Conservation (phyloP, 2,113 vertebrate genomes). For the Cyphomyrus discorhynchus region DNA sequence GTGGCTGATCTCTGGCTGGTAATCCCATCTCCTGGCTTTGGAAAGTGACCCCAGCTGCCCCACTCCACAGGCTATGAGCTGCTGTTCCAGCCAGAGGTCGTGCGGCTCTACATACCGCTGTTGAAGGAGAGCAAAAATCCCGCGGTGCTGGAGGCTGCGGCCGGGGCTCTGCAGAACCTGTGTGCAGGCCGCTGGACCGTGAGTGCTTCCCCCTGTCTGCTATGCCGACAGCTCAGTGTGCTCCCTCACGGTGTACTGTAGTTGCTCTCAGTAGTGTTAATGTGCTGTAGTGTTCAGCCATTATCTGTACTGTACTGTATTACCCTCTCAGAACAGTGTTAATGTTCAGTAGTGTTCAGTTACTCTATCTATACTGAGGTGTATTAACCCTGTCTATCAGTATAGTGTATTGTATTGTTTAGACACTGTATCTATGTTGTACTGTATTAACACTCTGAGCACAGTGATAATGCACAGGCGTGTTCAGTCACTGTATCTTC, state of each 20-base stretch:
- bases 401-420: not conserved
- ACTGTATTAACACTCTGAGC: not conserved
- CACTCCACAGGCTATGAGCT: conserved; percentile 78
- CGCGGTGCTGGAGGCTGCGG: conserved; percentile 83
- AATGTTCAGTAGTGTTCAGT: not conserved
- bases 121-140: conserved; percentile 84
- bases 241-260: not conserved
- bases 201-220: conserved; percentile 35
- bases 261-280: not conserved
- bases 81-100: conserved; percentile 88
- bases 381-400: not conserved
- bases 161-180: conserved; percentile 90
- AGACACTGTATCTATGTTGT: not conserved
- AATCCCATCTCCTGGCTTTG: not conserved
- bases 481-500: not conserved
- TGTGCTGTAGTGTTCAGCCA: not conserved
- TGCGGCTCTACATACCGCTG: conserved; percentile 86
- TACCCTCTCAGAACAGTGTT: not conserved
- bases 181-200: conserved; percentile 87
- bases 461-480: not conserved
- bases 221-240: not conserved
- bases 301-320: not conserved
- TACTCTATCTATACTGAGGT: not conserved
- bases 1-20: not conserved
- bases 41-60: not conserved